Percentiles rank a stretch among this genome's conserved stretches.
These are phyloP conservation scores for Nothura maculosa DNA, from an alignment of 2,797 vertebrate genomes.

Conservation along the genomic window DNA sequence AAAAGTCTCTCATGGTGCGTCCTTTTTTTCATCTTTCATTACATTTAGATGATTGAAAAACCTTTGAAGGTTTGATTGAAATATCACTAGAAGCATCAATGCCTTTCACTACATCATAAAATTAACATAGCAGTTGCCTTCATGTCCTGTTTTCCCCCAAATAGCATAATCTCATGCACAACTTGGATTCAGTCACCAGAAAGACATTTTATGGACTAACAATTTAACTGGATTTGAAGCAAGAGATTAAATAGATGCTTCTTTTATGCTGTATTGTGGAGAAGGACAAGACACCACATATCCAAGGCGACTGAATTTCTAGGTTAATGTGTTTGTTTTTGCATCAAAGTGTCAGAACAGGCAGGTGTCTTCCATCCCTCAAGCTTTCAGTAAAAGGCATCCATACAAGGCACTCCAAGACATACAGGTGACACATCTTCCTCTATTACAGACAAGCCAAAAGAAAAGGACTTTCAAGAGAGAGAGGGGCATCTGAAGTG, in stretches of 20 bases:
- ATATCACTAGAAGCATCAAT: not conserved
- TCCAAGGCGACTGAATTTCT: not conserved
- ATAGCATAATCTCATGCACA: not conserved
- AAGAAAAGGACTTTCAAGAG: not conserved
- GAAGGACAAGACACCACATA: not conserved
- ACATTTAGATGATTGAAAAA: not conserved
- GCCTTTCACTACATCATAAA: conserved; percentile 20
- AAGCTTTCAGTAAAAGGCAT: not conserved
- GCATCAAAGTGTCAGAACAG: not conserved
- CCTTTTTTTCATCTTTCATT: not conserved
- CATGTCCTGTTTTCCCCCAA: not conserved
- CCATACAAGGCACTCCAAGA: not conserved
- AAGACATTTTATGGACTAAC: conserved; percentile 10
- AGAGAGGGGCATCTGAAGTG: not conserved
- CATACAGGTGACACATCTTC: conserved; percentile 15
- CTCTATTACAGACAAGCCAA: conserved; percentile 3
- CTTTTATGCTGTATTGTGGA: not conserved
- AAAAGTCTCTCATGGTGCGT: not conserved
- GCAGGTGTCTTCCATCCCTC: not conserved
- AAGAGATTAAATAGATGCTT: not conserved
- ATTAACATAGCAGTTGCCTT: conserved; percentile 22
- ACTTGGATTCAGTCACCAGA: conserved; percentile 23
- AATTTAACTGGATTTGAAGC: conserved; percentile 31
- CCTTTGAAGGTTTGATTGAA: not conserved
- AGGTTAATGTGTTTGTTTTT: not conserved